phyloP scores from a whole-genome alignment of 2,888 invertebrate genomes.

The Metellina segmentata region DNA sequence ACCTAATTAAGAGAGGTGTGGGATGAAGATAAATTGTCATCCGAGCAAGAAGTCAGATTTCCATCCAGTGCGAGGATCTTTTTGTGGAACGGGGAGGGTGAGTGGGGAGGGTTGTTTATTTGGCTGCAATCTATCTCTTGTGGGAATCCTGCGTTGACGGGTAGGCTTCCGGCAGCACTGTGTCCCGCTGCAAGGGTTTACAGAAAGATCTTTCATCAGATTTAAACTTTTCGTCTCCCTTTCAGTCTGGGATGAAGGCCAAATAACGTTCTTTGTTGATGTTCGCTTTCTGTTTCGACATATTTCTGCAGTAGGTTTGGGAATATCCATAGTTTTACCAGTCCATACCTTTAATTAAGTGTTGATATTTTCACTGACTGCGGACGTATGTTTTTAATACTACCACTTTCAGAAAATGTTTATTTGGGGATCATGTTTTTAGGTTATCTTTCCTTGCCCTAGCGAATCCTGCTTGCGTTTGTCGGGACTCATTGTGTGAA shows the following conservation, averaged over 20 bases:
- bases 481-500: too few species aligned
- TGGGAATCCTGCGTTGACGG: conserved; percentile 26
- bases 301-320: too few species aligned
- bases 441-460: too few species aligned
- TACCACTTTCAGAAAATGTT: too few species aligned
- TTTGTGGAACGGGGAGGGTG: background rate
- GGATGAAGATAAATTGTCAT: conserved; percentile 60
- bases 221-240: background rate
- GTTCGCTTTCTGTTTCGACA: background rate
- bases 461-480: too few species aligned
- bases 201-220: background rate
- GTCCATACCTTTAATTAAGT: too few species aligned
- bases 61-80: conserved; percentile 1
- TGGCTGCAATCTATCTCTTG: conserved; percentile 25
- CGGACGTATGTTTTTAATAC: too few species aligned
- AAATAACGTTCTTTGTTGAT: background rate
- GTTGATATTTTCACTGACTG: too few species aligned
- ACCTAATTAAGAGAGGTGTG: conserved; percentile 66
- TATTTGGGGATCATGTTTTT: too few species aligned
- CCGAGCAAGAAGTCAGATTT: conserved; percentile 48
- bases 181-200: background rate
- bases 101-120: background rate
- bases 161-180: background rate
- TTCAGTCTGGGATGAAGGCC: background rate
- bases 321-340: too few species aligned